Evolutionary conservation across 2,797 vertebrate species (phyloP).

Genomic region (Garrulus glandarius): DNA sequence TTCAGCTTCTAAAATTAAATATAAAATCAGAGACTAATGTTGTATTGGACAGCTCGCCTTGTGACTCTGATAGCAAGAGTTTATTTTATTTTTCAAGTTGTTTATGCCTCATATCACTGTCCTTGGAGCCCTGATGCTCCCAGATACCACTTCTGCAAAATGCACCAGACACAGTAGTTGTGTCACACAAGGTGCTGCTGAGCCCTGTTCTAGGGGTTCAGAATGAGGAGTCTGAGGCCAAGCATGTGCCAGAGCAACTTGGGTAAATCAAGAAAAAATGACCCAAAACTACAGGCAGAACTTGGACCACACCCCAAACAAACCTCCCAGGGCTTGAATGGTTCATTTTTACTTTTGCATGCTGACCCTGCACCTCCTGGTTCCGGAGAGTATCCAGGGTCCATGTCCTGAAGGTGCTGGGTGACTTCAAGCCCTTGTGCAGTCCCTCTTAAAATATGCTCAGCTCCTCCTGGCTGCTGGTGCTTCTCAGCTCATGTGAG

Average conservation of each 20-base stretch:
- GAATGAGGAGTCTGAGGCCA: neutral
- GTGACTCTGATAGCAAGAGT: conserved; percentile 32
- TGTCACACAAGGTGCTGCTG: neutral
- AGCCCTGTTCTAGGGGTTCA: neutral
- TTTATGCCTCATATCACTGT: neutral
- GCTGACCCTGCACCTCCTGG: neutral
- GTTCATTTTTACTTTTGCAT: neutral
- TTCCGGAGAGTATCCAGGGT: neutral
- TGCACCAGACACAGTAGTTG: neutral
- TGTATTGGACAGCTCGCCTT: conserved; percentile 49
- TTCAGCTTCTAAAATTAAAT: conserved; percentile 75
- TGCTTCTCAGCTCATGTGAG: neutral
- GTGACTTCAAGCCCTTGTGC: neutral
- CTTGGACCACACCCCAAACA: neutral
- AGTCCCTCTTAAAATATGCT: neutral
- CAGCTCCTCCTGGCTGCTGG: neutral
- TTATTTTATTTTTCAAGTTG: conserved; percentile 10
- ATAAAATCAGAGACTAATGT: conserved; percentile 63
- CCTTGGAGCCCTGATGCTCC: neutral
- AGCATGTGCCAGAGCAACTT: neutral
- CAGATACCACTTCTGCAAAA: neutral
- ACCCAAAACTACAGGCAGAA: neutral
- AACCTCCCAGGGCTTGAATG: neutral
- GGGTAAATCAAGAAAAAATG: neutral
- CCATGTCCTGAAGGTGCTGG: neutral